Evolutionary conservation across 2,888 invertebrate species (phyloP).

Genomic region (Heliconius aoede): DNA sequence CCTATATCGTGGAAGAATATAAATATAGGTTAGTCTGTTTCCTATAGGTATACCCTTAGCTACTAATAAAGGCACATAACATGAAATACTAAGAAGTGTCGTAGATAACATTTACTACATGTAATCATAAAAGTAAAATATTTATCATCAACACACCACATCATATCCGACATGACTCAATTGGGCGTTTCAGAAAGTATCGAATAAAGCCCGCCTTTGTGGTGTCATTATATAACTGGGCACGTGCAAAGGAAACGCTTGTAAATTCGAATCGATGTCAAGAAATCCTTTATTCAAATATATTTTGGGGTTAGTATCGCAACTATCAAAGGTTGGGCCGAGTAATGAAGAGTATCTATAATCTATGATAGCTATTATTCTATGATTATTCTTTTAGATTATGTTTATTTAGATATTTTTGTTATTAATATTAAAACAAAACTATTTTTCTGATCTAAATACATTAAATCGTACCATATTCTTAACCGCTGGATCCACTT

Average conservation of each 20-base stretch:
- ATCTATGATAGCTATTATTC: too few species aligned
- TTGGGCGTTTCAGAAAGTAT: background rate
- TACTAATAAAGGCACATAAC: background rate
- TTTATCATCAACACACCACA: background rate
- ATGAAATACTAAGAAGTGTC: background rate
- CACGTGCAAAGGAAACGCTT: background rate
- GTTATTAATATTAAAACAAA: too few species aligned
- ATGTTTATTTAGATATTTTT: too few species aligned
- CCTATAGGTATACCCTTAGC: background rate
- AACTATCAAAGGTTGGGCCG: background rate
- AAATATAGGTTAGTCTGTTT: background rate
- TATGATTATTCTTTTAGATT: too few species aligned
- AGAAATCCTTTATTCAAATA: background rate
- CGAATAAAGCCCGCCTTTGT: background rate
- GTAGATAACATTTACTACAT: background rate
- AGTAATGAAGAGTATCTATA: too few species aligned
- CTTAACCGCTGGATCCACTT: too few species aligned
- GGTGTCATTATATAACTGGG: background rate
- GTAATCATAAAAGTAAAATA: background rate
- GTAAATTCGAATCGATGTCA: too few species aligned
- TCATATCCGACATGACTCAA: constrained; percentile 3
- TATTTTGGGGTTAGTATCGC: background rate
- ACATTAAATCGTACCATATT: too few species aligned
- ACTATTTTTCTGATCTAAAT: too few species aligned
- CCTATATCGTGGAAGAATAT: background rate